These are phyloP conservation scores for Hippopotamyrus pictus DNA, from an alignment of 2,797 vertebrate genomes.

Conservation along the genomic window DNA sequence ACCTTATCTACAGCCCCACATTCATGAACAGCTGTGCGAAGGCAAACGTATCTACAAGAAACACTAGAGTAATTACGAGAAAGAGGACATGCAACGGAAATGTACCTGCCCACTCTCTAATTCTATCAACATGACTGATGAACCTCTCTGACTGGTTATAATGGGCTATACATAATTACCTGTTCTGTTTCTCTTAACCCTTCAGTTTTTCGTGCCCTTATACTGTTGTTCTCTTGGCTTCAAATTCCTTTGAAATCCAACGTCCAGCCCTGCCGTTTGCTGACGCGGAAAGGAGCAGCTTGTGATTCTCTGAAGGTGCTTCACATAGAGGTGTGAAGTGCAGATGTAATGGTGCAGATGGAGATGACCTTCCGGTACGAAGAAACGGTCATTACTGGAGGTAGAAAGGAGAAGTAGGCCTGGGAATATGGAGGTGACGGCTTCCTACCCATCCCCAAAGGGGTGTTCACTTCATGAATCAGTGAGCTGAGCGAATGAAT, in stretches of 20 bases:
- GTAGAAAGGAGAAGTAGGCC: not conserved
- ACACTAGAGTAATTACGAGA: not conserved
- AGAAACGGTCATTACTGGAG: not conserved
- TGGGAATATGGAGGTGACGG: not conserved
- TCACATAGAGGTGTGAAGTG: not conserved
- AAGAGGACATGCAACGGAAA: not conserved
- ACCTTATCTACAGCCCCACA: not conserved
- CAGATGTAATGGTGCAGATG: not conserved
- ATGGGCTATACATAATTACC: not conserved
- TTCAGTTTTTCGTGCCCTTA: not conserved
- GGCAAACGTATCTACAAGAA: not conserved
- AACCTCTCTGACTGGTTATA: not conserved
- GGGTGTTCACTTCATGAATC: not conserved
- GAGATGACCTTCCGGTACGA: not conserved
- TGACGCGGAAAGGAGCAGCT: not conserved
- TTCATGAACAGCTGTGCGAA: not conserved
- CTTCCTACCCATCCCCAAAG: not conserved
- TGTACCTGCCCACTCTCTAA: not conserved
- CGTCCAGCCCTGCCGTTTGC: not conserved
- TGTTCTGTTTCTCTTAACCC: not conserved
- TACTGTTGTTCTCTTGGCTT: not conserved
- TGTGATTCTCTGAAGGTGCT: not conserved
- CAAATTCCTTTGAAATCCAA: not conserved
- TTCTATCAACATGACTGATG: not conserved
- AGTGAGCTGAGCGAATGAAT: not conserved